Conservation (phyloP, 2,888 invertebrate species). For the Zaprionus bogoriensis region DNA sequence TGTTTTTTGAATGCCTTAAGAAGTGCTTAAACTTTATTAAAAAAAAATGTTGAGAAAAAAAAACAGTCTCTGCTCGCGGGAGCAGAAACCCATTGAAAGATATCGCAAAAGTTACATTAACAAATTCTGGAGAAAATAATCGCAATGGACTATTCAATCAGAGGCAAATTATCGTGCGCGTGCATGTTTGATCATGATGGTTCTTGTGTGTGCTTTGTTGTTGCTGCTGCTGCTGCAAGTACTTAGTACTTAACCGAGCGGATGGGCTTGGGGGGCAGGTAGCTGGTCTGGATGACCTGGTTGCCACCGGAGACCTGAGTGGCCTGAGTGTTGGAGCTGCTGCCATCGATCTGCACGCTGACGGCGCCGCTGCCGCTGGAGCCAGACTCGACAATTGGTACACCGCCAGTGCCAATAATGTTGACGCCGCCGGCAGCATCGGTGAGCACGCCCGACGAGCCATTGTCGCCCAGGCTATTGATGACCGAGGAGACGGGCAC, state of each 20-base stretch:
- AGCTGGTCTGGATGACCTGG: constrained; percentile 52
- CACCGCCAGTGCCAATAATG: constrained; percentile 62
- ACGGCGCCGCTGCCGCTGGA: not conserved
- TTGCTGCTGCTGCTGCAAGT: not conserved
- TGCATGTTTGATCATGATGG: constrained; percentile 1
- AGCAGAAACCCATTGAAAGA: too few species aligned
- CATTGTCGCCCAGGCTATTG: constrained; percentile 69
- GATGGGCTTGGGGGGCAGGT: constrained; percentile 67
- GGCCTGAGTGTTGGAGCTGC: constrained; percentile 36
- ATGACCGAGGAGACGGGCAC: constrained; percentile 79
- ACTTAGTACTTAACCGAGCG: constrained; percentile 40
- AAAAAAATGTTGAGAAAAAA: constrained; percentile 52
- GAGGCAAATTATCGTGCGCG: constrained; percentile 25
- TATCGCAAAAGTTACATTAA: constrained; percentile 49
- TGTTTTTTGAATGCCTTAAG: constrained; percentile 67
- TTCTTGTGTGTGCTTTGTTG: not conserved
- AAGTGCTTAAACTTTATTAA: constrained; percentile 64
- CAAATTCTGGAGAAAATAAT: constrained; percentile 40
- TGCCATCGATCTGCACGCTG: constrained; percentile 8
- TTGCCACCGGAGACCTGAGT: constrained; percentile 4
- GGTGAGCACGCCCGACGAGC: constrained; percentile 59
- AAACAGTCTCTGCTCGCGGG: too few species aligned
- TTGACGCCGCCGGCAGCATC: constrained; percentile 47
- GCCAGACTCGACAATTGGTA: constrained; percentile 24
- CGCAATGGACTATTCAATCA: constrained; percentile 27